A percentile compares a stretch with the other conserved stretches of the same genome.
These are phyloP conservation scores for Motacilla alba DNA, from an alignment of 2,113 vertebrate species.

Conservation along the genomic window DNA sequence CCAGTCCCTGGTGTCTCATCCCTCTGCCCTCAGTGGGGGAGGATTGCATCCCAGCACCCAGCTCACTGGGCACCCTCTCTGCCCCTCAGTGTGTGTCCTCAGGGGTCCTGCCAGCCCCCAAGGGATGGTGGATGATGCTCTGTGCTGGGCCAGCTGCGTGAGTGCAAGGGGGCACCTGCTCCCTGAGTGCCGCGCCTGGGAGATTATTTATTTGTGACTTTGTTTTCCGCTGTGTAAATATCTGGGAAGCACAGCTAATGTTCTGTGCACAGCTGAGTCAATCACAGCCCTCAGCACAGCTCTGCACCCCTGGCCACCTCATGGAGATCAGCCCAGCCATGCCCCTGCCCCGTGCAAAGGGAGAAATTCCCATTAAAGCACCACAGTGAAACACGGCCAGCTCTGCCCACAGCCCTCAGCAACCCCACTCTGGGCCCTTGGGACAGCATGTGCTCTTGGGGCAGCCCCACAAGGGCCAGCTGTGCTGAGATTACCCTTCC, in stretches of 20 bases:
- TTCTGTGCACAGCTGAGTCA: constrained; percentile 23
- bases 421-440: accelerated
- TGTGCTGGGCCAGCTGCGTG: background rate
- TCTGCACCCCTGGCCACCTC: background rate
- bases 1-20: background rate
- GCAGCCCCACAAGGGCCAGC: background rate
- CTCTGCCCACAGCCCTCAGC: background rate
- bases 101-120: background rate
- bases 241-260: constrained; percentile 37
- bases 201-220: constrained; percentile 39
- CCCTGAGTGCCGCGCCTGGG: accelerated
- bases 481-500: background rate
- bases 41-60: background rate
- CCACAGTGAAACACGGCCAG: accelerated
- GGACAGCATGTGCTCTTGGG: background rate
- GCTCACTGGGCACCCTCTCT: background rate
- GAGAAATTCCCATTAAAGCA: background rate
- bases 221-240: constrained; percentile 59
- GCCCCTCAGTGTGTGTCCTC: accelerated
- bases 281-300: background rate
- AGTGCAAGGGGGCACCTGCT: accelerated
- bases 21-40: background rate
- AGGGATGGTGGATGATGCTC: background rate
- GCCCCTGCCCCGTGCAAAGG: accelerated
- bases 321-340: background rate